Evolutionary conservation across 2,888 invertebrate genomes (phyloP).

Genomic region (Mythimna vitellina): DNA sequence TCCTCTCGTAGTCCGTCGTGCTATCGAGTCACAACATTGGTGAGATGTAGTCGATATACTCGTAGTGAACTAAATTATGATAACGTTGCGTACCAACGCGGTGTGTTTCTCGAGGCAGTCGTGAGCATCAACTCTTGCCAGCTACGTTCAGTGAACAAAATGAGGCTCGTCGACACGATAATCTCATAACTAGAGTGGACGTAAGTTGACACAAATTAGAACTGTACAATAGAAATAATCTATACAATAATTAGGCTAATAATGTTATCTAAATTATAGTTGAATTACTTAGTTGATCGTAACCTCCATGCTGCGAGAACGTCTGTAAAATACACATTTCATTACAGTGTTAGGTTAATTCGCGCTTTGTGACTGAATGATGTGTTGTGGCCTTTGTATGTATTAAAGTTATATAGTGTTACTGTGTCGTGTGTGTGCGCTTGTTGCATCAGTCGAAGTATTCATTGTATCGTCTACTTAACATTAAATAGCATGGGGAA

Average conservation of each 20-base stretch:
- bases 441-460: conserved; percentile 86
- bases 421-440: conserved; percentile 84
- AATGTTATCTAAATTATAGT: conserved; percentile 80
- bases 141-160: conserved; percentile 75
- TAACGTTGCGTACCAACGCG: conserved; percentile 58
- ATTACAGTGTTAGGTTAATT: conserved; percentile 80
- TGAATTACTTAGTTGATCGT: conserved; percentile 71
- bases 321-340: conserved; percentile 81
- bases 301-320: conserved; percentile 68
- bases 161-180: conserved; percentile 77
- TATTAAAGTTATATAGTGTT: conserved; percentile 82
- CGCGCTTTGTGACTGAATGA: conserved; percentile 90
- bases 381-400: conserved; percentile 91
- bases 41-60: conserved; percentile 71
- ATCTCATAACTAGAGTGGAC: conserved; percentile 77
- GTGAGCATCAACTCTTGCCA: conserved; percentile 76
- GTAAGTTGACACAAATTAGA: conserved; percentile 80
- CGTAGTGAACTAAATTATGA: conserved; percentile 64
- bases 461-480: conserved; percentile 79
- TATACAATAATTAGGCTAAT: conserved; percentile 80
- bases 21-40: conserved; percentile 83
- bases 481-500: conserved; percentile 77
- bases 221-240: conserved; percentile 81
- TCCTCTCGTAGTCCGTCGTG: conserved; percentile 89
- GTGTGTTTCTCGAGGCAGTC: conserved; percentile 81